Conservation (phyloP, 2,888 invertebrate genomes). For the Cetonia aurata region DNA sequence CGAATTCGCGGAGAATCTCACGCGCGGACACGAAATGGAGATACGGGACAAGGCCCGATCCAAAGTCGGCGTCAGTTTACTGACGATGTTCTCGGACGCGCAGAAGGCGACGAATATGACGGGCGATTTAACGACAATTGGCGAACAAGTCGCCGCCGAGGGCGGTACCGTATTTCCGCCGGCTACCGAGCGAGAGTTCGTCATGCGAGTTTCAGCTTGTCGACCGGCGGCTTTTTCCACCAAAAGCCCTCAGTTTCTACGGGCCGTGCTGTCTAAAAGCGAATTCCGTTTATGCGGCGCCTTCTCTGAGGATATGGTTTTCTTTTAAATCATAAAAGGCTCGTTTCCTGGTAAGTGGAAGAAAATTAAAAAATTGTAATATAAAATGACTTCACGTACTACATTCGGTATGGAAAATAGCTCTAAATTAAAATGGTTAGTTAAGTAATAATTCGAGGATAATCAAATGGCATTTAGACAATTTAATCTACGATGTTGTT, state of each 20-base stretch:
- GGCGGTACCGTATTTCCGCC: conserved; percentile 66
- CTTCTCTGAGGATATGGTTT: conserved; percentile 83
- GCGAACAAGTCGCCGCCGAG: too few relatives aligned
- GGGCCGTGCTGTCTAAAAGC: conserved; percentile 76
- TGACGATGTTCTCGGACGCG: conserved; percentile 71
- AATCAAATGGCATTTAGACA: too few relatives aligned
- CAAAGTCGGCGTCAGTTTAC: conserved; percentile 70
- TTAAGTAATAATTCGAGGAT: too few relatives aligned
- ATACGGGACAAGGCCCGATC: conserved; percentile 71
- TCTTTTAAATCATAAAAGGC: conserved; percentile 65
- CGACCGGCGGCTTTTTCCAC: conserved; percentile 74
- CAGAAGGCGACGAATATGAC: conserved; percentile 68
- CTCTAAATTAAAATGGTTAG: too few relatives aligned
- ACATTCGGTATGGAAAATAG: too few relatives aligned
- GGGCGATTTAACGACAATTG: conserved; percentile 52
- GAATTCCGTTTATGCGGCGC: conserved; percentile 82
- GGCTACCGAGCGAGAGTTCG: conserved; percentile 75
- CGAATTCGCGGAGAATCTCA: conserved; percentile 67
- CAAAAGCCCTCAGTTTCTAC: conserved; percentile 76
- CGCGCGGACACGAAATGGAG: conserved; percentile 72
- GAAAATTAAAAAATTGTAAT: too few relatives aligned
- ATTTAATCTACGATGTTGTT: too few relatives aligned
- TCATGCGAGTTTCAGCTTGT: conserved; percentile 72
- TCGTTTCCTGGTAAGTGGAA: too few relatives aligned
- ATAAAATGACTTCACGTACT: too few relatives aligned